Evolutionary conservation across 2,888 invertebrate genomes (phyloP), one percentile per base, ranked within the genome.

Genomic region (Heliconius cydno): DNA sequence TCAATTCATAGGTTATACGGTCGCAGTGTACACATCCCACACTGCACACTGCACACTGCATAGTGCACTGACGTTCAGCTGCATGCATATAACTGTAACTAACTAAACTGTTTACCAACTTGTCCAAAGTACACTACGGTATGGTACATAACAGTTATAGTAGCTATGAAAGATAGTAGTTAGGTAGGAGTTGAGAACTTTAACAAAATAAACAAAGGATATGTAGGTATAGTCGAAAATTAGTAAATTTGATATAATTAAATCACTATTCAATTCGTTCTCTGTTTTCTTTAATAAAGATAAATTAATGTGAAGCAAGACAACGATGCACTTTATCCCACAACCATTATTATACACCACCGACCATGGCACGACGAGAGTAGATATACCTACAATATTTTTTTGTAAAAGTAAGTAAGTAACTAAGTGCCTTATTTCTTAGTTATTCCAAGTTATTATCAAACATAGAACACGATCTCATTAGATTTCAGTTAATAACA

Each of bases 51-150:
- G 28, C 28, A 52, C n/a, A n/a, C 19, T 52, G 19, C 41, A 68
- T 25, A 41, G 13, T 70, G 41, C 41, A 72, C 63, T 65, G 28
- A 25, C 28, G 75, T 65, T 38, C 75, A n/a, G 3, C 41, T 75
- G 73, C 57, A 67, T 74, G 67, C 73, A 68, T 68, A 60, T 60
- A 57, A 25, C 60, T 60, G 73, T 28, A n/a, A 74, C 41, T 22
- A 78, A 74, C 73, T 74, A 68, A 72, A 77, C 72, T 72, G 78
- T 78, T 74, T 63, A 74, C 78, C 28, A 73, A 71, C 73, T 73
- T n/a, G 60, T 38, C 28, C 52, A 19, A 60, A 72, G 30, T 70
- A 70, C 41, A 41, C 41, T 70, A 41, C 12, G n/a, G 5, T 12
- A 13, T n/a, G 13, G 25, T 25, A 70, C 7, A 34, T 22, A 67